Evolutionary conservation across 1,140 invertebrate genomes (phyloP), one percentile per base, ranked within the genome.

Genomic region (Lepidotrigona ventralis): DNA sequence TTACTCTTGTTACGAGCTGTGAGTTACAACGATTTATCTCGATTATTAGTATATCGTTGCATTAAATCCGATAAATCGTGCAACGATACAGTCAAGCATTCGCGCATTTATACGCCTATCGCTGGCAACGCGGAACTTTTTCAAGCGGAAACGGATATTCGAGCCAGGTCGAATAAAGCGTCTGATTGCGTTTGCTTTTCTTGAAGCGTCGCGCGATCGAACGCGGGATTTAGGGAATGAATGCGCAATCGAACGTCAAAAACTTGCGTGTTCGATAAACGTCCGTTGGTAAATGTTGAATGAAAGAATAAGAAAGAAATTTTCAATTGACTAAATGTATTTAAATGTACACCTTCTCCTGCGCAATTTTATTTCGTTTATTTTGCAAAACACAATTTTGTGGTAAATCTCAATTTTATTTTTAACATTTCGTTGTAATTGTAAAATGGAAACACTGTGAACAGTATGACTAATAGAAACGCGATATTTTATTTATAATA

Each of bases 131-230:
- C 21, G 23, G 3, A 64, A 26, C 12, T 77, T 23, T n/a, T 29
- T 29, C 60, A 63, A 17, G 0, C 26, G 75, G 26, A 66, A 66
- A 51, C 58, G 60, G 26, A 77, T 66, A 77, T 77, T 51, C n/a
- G 23, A 46, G 74, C 33, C 15, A 66, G n/a, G 9, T 29, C 46
- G n/a, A 77, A 66, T 53, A 51, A 66, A 29, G 26, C 33, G 23
- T 19, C 46, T 66, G 60, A 77, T 77, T 66, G 60, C 60, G 60
- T 77, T 77, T 63, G n/a, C 60, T 53, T 63, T 66, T 51, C 58
- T 33, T 21, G 6, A 64, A 64, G 60, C n/a, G 19, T 23, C n/a
- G 4, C 11, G 17, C 14, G 60, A 53, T 77, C 26, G 75, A 66
- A 66, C 21, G 58, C 17, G 23, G 39, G 17, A 77, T 77, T 53